Percentiles rank a stretch among this genome's conserved stretches.
These are phyloP conservation scores for Alsophila aescularia DNA, from an alignment of 2,888 invertebrate species.

Conservation along the genomic window DNA sequence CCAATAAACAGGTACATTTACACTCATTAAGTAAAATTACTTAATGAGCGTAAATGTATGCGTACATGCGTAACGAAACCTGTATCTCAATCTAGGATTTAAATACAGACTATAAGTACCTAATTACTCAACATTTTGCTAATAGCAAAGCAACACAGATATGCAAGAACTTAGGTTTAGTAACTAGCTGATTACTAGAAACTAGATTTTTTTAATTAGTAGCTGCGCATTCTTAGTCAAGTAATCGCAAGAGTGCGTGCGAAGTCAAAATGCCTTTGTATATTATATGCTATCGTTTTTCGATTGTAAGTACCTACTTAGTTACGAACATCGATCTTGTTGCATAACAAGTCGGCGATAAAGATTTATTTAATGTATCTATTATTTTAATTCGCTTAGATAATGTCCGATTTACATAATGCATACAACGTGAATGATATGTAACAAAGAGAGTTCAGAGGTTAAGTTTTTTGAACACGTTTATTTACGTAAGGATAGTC, in stretches of 20 bases:
- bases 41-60: neutral
- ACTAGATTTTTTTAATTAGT: no score
- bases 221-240: no score
- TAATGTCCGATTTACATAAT: constrained; percentile 37
- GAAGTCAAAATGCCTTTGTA: neutral
- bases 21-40: no score
- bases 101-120: neutral
- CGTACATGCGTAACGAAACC: neutral
- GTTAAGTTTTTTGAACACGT: constrained; percentile 28
- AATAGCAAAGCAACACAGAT: no score
- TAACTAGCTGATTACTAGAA: no score
- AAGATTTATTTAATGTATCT: constrained; percentile 42
- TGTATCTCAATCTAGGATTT: no score
- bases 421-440: constrained; percentile 26
- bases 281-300: neutral
- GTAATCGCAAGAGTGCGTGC: no score
- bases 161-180: no score
- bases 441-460: constrained; percentile 35
- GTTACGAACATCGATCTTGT: constrained; percentile 45
- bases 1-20: no score
- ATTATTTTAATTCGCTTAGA: constrained; percentile 41
- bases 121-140: neutral
- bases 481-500: constrained; percentile 25
- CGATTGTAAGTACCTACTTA: neutral
- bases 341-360: constrained; percentile 44